Base-by-base conservation (phyloP, 2,888 invertebrate genomes). In the Drosophila birchii region DNA sequence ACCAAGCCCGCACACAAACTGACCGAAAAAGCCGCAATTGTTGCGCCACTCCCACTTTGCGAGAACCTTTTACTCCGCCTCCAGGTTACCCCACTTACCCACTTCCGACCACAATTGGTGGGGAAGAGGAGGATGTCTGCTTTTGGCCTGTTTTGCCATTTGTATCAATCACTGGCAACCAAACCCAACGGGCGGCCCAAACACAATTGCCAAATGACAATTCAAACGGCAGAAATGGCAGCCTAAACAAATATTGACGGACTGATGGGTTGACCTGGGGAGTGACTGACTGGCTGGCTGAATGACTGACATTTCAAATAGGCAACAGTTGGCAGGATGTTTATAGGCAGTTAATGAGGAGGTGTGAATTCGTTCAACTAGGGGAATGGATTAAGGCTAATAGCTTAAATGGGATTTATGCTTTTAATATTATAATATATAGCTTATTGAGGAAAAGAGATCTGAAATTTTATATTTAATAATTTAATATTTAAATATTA, bases 181-280 rank as follows among this genome's bases (percentile, higher is more conserved):
- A 36, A 58, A 55, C 51, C 56, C 53, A 20, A 38, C 41, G 58
- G 58, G 51, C 41, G 47, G 53, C 23, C 72, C 55, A 41, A 73
- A 71, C 81, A 85, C 80, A 85, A 80, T 80, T 81, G 86, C 71
- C 81, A 86, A 83, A 85, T 83, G 85, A 78, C 89, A 87, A 85
- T 83, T 78, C 77, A 71, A 78, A 51, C 62, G 78, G 57, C 75
- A 55, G 20, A 36, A 67, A 49, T 36, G 55, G 69, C 66, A 68
- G 68, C 80, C 85, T 80, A 84, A 85, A 74, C 80, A 86, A 84
- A 86, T 83, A 86, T 86, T 83, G 79, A 78, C 84, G 56, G 59
- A 56, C 49, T 39, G 55, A 20, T 71, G 53, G 69, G 20, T 12
- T 32, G 55, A 8, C 60, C 43, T 45, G 26, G 49, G 64, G 61